phyloP scores from a whole-genome alignment of 2,797 vertebrate species.

The Enteromius argenteus region DNA sequence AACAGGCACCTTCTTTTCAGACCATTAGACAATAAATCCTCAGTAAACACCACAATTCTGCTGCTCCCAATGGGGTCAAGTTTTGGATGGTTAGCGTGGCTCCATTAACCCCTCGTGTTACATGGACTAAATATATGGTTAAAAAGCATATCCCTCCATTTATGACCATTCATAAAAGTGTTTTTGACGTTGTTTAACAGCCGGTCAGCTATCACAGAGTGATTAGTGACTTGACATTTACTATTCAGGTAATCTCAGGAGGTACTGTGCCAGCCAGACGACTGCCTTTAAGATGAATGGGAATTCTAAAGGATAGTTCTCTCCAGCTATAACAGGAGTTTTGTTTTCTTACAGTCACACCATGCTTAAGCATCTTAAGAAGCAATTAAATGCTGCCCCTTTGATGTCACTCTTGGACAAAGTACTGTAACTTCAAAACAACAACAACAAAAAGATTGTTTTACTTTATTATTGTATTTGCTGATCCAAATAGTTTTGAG shows the following conservation, averaged over 20 bases:
- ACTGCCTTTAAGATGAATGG: background rate
- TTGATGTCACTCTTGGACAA: background rate
- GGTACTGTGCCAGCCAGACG: background rate
- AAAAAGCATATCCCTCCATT: constrained; percentile 1
- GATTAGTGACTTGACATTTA: background rate
- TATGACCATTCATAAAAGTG: background rate
- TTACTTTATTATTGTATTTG: background rate
- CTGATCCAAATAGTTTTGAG: background rate
- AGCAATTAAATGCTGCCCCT: background rate
- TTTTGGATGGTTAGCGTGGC: background rate
- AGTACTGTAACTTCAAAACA: background rate
- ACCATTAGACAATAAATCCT: background rate
- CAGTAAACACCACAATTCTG: background rate
- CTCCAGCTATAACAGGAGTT: background rate
- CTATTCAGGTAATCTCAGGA: background rate
- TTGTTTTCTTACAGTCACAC: background rate
- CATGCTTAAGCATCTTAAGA: background rate
- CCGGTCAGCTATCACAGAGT: background rate
- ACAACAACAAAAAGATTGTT: background rate
- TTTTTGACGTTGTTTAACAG: background rate
- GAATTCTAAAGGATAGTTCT: background rate
- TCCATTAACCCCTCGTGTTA: background rate
- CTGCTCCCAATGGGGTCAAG: background rate
- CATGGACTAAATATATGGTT: background rate
- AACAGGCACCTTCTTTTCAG: constrained; percentile 12